Conservation (phyloP, 2,797 vertebrate genomes). For the Acanthornis magna region DNA sequence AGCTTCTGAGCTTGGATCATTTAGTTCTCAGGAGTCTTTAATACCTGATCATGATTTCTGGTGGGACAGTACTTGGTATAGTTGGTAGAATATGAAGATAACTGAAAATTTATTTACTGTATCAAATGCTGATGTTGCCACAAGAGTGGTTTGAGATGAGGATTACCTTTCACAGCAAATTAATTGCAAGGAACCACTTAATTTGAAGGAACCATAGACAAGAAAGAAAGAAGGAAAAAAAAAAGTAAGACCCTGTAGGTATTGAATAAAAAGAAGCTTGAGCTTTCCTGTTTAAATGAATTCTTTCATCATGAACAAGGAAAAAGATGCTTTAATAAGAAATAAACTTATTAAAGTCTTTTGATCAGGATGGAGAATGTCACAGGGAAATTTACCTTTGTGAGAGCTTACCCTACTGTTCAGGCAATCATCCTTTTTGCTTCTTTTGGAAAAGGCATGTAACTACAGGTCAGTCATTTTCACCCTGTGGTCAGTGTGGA, state of each 20-base stretch:
- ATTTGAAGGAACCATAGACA: conserved; percentile 67
- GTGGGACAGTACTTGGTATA: conserved; percentile 71
- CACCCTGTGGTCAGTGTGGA: neutral
- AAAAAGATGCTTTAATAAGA: neutral
- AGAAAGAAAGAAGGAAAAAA: neutral
- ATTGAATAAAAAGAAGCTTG: conserved; percentile 42
- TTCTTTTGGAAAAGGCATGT: accelerated
- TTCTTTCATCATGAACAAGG: conserved; percentile 33
- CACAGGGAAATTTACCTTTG: neutral
- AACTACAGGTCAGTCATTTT: neutral
- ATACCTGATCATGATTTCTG: conserved; percentile 70
- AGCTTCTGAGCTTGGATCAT: conserved; percentile 72
- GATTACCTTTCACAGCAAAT: conserved; percentile 76
- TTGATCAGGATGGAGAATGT: neutral
- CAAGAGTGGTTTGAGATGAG: conserved; percentile 69
- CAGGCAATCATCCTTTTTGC: neutral
- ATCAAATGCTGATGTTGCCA: conserved; percentile 74
- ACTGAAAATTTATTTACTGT: conserved; percentile 77
- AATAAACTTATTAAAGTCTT: conserved; percentile 30
- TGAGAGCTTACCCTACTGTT: neutral
- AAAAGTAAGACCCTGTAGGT: neutral
- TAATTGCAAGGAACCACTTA: conserved; percentile 71
- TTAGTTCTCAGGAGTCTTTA: conserved; percentile 70
- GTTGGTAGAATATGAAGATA: conserved; percentile 70
- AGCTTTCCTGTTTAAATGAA: conserved; percentile 48